phyloP scores from a whole-genome alignment of 2,113 vertebrate species.

The Astur gentilis region DNA sequence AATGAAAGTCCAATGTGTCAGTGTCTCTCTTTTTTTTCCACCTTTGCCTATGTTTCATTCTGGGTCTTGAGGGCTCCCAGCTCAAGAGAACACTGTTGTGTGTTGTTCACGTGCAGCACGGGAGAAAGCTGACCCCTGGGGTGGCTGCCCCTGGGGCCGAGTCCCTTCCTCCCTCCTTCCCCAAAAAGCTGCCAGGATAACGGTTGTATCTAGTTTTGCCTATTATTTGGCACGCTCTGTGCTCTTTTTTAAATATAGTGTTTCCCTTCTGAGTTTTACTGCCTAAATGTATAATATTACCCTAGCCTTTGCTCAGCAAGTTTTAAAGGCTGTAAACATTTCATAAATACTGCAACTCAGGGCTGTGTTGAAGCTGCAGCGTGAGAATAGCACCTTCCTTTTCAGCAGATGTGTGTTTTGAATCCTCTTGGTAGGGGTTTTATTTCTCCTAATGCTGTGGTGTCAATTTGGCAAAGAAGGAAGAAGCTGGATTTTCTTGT shows the following conservation, averaged over 20 bases:
- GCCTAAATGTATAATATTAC: not conserved
- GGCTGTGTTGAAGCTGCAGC: not conserved
- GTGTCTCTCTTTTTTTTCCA: not conserved
- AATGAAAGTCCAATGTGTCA: not conserved
- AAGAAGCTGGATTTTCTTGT: not conserved
- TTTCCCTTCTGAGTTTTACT: not conserved
- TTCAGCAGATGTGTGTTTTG: not conserved
- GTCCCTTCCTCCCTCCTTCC: not conserved
- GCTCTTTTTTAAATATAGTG: not conserved
- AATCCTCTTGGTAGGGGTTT: not conserved
- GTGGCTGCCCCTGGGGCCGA: not conserved
- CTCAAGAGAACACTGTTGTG: too few species aligned
- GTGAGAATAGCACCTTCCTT: not conserved
- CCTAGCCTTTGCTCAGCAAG: not conserved
- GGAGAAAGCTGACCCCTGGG: not conserved
- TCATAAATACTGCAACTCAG: not conserved
- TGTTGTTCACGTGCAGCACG: fast-evolving
- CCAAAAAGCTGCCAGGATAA: not conserved
- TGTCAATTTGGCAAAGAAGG: not conserved
- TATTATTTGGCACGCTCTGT: not conserved
- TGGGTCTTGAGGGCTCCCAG: fast-evolving
- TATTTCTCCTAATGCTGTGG: not conserved
- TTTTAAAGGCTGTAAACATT: not conserved
- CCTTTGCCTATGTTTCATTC: not conserved
- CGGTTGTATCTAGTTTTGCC: not conserved